Evolutionary conservation across 53 echinoderm and acorn worm genomes (phyloP), one percentile per base, ranked within the genome.

Genomic region (Temnopleurus reevesii): DNA sequence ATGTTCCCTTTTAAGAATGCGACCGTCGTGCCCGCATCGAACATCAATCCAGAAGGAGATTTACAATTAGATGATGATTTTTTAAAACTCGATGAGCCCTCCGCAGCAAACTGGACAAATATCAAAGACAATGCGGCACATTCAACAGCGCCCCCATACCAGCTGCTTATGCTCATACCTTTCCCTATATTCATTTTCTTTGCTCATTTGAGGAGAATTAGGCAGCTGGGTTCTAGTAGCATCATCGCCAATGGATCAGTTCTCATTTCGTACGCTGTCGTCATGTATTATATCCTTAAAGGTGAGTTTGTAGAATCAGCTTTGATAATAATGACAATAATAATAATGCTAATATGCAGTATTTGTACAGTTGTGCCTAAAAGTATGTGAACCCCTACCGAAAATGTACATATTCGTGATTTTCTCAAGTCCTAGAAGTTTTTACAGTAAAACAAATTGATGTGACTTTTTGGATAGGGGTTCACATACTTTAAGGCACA

Each of bases 161-260:
- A 76, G 25, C 57, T 91, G 5, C 53, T 95, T 19, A 90, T 95
- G 53, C 81, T 95, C 23, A 81, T 94, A 55, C 94, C 94, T 0
- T 76, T 95, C 19, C 95, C 95, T 9, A 59, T 94, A 25, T 97
- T 95, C 85, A 36, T 95, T 45, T 34, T 65, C 17, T 95, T 95
- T 90, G 92, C 91, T 12, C 92, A 91, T 47, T 25, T 97, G 44
- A 90, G 93, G 17, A 92, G 91, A 53, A 90, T 97, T 55, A 90
- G 97, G 17, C 91, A 92, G 18, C 77, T 97, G 76, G 97, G 94
- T 13, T 91, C 94, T 51, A 86, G 91, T 29, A 97, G 97, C 81
- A 89, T 91, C 33, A 77, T 96, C 2, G 96, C 96, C 81, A 95
- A 97, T 58, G 10, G 92, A 4, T 81, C 94, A 15, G 88, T 93